These are phyloP conservation scores for Sycobia sp. DNA, from an alignment of 1,140 invertebrate species.

Conservation along the genomic window DNA sequence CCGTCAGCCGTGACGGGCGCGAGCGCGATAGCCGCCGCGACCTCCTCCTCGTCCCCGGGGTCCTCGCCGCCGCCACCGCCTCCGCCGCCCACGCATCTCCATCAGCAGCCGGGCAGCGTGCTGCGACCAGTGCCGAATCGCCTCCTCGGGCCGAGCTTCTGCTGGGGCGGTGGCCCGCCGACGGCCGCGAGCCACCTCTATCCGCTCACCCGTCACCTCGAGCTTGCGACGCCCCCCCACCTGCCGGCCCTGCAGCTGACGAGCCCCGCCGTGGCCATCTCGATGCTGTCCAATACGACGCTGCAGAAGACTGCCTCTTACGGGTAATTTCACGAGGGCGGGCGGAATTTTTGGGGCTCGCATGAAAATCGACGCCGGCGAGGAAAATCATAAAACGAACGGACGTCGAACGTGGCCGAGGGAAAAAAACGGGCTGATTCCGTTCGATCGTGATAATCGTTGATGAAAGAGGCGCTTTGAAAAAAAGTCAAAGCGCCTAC, in stretches of 20 bases:
- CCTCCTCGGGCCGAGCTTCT: slow-evolving; percentile 46
- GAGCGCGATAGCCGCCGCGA: slow-evolving; percentile 38
- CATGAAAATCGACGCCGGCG: too few relatives aligned
- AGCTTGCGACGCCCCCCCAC: slow-evolving; percentile 47
- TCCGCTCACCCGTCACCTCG: slow-evolving; percentile 40
- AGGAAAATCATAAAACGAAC: too few relatives aligned
- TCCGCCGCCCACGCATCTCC: slow-evolving; percentile 37
- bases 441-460: too few relatives aligned
- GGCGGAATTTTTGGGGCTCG: neutral
- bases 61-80: slow-evolving; percentile 25
- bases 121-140: slow-evolving; percentile 56
- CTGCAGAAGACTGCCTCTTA: slow-evolving; percentile 40
- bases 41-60: slow-evolving; percentile 18
- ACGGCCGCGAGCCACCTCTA: slow-evolving; percentile 31
- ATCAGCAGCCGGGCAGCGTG: slow-evolving; percentile 43
- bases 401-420: too few relatives aligned
- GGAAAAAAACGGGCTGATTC: too few relatives aligned
- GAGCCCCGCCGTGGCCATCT: slow-evolving; percentile 43
- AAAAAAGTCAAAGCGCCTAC: too few relatives aligned
- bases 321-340: too few relatives aligned
- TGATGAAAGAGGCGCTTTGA: too few relatives aligned
- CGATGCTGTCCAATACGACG: slow-evolving; percentile 38
- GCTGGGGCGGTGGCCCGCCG: slow-evolving; percentile 56
- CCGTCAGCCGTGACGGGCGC: slow-evolving; percentile 46
- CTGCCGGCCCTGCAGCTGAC: slow-evolving; percentile 48